Evolutionary conservation across 2,888 invertebrate species (phyloP).

Genomic region (Amblyjoppa proteus): DNA sequence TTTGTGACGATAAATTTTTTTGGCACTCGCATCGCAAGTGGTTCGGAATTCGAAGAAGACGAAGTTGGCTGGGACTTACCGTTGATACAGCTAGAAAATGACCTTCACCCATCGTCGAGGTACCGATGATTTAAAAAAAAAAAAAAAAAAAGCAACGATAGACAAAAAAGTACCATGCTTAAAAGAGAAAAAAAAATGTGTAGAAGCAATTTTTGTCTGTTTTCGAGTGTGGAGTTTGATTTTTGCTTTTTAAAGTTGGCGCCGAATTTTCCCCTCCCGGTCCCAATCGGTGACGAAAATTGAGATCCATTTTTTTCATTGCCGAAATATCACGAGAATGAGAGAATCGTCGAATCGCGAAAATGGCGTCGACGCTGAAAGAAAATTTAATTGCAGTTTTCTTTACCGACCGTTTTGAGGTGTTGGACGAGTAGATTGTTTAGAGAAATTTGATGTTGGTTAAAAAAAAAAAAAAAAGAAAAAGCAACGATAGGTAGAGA

Average conservation of each 20-base stretch:
- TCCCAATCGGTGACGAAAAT: no score
- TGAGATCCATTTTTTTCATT: no score
- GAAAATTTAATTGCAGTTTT: no score
- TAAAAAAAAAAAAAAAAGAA: no score
- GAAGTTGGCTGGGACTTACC: conserved; percentile 88
- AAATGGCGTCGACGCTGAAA: no score
- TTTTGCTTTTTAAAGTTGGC: conserved; percentile 24
- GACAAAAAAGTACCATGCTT: neutral
- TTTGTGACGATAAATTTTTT: conserved; percentile 79
- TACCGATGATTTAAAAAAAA: conserved; percentile 66
- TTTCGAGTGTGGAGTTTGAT: neutral
- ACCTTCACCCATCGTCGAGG: conserved; percentile 84
- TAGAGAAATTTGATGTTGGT: no score
- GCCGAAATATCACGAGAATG: no score
- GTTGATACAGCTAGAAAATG: conserved; percentile 85
- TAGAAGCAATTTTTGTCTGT: neutral
- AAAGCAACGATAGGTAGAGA: no score
- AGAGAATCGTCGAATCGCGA: no score
- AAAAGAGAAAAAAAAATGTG: conserved; percentile 1
- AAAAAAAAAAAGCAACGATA: conserved; percentile 22
- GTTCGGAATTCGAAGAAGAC: conserved; percentile 86
- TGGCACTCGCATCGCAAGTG: conserved; percentile 84
- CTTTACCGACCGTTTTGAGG: no score
- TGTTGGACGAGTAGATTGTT: no score
- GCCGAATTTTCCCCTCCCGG: neutral